Percentiles rank a stretch among this genome's conserved stretches.
These are phyloP conservation scores for Manduca sexta DNA, from an alignment of 1,140 invertebrate genomes.

Conservation along the genomic window DNA sequence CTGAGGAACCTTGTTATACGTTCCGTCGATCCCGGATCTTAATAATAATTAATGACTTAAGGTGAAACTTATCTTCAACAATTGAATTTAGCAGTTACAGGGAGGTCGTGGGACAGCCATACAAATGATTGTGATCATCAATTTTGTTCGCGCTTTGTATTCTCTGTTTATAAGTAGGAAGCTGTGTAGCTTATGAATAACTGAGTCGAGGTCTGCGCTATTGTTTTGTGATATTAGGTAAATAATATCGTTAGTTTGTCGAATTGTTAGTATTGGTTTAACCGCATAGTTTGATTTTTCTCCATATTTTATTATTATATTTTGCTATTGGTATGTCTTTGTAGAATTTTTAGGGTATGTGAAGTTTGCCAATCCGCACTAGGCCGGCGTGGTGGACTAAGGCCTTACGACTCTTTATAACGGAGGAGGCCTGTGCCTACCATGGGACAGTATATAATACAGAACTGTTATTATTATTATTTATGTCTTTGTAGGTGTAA, in stretches of 20 bases:
- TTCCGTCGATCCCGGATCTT: slow-evolving; percentile 18
- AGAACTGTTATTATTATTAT: too few species aligned
- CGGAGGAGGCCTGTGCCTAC: too few species aligned
- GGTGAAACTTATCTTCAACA: slow-evolving; percentile 44
- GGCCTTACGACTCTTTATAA: too few species aligned
- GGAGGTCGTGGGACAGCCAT: slow-evolving; percentile 53
- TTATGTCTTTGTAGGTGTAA: too few species aligned
- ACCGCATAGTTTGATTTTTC: too few species aligned
- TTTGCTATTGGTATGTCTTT: too few species aligned
- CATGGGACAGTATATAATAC: too few species aligned
- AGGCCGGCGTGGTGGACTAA: too few species aligned
- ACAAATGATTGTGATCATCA: slow-evolving; percentile 47
- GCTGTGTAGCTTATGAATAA: slow-evolving; percentile 8
- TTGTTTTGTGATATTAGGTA: not conserved
- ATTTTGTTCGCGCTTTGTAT: slow-evolving; percentile 52
- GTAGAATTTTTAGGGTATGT: too few species aligned
- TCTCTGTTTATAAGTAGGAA: slow-evolving; percentile 47
- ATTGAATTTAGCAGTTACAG: slow-evolving; percentile 53
- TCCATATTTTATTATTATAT: too few species aligned
- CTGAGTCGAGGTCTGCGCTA: not conserved
- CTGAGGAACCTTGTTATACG: not conserved
- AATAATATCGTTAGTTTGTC: not conserved
- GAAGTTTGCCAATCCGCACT: too few species aligned
- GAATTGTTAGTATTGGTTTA: not conserved
- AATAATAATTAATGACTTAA: slow-evolving; percentile 42